Evolutionary conservation across 1,140 invertebrate species (phyloP).

Genomic region (Schlechtendalia chinensis): DNA sequence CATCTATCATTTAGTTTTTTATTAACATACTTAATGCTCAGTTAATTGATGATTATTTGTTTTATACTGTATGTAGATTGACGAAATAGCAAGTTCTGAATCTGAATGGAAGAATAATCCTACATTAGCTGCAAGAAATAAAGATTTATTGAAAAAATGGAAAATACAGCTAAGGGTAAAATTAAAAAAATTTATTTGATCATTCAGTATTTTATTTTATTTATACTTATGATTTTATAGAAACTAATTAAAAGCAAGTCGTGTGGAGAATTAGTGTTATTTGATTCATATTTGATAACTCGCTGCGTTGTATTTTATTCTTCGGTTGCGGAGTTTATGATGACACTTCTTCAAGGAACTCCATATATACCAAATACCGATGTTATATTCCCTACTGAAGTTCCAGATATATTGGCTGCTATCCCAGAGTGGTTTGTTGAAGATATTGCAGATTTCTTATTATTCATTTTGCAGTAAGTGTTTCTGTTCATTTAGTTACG

Average conservation of each 20-base stretch:
- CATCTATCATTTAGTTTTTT: no score
- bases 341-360: slow-evolving; percentile 62
- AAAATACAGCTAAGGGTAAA: slow-evolving; percentile 70
- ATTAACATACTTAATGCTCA: background rate
- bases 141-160: slow-evolving; percentile 81
- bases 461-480: slow-evolving; percentile 89
- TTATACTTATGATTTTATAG: slow-evolving; percentile 54
- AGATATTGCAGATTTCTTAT: slow-evolving; percentile 91
- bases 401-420: slow-evolving; percentile 77
- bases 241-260: slow-evolving; percentile 66
- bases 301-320: slow-evolving; percentile 84
- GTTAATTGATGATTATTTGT: background rate
- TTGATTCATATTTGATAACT: slow-evolving; percentile 77
- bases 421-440: slow-evolving; percentile 96
- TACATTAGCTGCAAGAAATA: slow-evolving; percentile 72
- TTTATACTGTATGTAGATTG: slow-evolving; percentile 58
- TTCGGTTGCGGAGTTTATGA: slow-evolving; percentile 75
- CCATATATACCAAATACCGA: slow-evolving; percentile 53
- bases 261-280: slow-evolving; percentile 80
- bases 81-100: slow-evolving; percentile 79
- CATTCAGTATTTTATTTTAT: background rate
- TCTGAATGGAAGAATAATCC: slow-evolving; percentile 78
- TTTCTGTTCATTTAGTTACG: slow-evolving; percentile 16
- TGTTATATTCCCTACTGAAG: slow-evolving; percentile 60
- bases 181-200: background rate